Percentiles rank a stretch among this genome's conserved stretches.
Conservation (phyloP, 2,113 vertebrate genomes). For the Piprites chloris region DNA sequence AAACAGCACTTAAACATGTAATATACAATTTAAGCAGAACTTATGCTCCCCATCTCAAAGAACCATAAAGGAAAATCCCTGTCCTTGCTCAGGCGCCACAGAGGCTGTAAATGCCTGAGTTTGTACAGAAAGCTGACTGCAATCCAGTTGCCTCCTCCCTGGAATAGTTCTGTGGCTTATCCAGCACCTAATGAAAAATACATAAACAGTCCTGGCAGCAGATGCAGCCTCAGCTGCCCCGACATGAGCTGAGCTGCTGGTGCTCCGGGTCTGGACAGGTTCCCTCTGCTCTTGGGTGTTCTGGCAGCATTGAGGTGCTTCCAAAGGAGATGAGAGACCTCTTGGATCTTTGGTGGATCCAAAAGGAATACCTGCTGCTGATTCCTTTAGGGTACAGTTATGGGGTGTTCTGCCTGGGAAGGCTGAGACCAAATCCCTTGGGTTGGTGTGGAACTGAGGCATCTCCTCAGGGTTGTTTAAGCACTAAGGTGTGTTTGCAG, state of each 20-base stretch:
- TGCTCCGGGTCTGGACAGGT: background rate
- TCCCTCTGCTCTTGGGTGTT: background rate
- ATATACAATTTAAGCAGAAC: background rate
- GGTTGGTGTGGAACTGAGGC: background rate
- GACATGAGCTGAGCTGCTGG: background rate
- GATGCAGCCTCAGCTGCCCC: background rate
- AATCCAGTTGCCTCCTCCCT: background rate
- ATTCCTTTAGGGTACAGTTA: background rate
- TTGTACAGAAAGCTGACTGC: background rate
- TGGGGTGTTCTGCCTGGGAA: background rate
- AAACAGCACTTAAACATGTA: background rate
- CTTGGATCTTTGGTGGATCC: background rate
- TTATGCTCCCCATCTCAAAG: background rate
- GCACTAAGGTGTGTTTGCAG: background rate
- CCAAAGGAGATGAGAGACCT: background rate
- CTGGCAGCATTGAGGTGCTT: background rate
- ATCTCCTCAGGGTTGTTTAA: background rate
- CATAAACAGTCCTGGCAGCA: background rate
- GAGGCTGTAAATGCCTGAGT: background rate
- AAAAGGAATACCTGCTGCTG: background rate
- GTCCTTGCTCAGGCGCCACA: background rate
- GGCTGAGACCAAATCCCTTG: background rate
- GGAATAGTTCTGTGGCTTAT: background rate
- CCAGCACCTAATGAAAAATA: slow-evolving; percentile 1
- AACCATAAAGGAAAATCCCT: background rate